Base-by-base conservation (phyloP, 2,888 invertebrate genomes). In the Drosophila macrospina region DNA sequence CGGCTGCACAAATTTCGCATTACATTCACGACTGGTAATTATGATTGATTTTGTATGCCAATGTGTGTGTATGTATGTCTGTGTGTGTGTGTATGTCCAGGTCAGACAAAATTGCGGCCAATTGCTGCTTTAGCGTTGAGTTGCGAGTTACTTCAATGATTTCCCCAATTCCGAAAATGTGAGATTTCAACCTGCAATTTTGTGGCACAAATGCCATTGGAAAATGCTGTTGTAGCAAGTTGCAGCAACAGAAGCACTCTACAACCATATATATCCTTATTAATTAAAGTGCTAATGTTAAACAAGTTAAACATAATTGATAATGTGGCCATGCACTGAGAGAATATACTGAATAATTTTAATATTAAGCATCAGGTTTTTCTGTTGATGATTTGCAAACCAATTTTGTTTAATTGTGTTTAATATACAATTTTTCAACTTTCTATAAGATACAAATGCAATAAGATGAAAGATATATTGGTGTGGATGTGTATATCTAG, bases 11-110 rank as follows among this genome's bases (percentile, higher is more conserved):
- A 44, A 37, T 26, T 55, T 56, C 48, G 16, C 48, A 63, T 42
- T 52, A 26, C 52, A 57, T 30, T 48, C 65, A 44, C 45, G 51
- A 37, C 30, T 66, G 60, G 69, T 85, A 85, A 81, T 85, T 85
- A 85, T 85, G 86, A 85, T 82, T 85, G 86, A 82, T 82, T 79
- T 73, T 71, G 34, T 37, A 54, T 24, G 16, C 10, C 13, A 34
- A 11, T 24, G 39, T 26, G 26, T 13, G 0, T 10, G 4, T 34
- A 15, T 34, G n/a, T 45, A 10, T 11, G 4, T 47, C 4, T 13
- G 2, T 47, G n/a, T 57, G 10, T 20, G 5, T 45, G 10, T 37
- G 26, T 47, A 7, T 34, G 10, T 56, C n/a, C n/a, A 10, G 6
- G 1, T 30, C 16, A 10, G 24, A 28, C 16, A 5, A 48, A 52